These are phyloP conservation scores for Zapus hudsonius DNA, from an alignment of 2,113 vertebrate species.

Conservation along the genomic window DNA sequence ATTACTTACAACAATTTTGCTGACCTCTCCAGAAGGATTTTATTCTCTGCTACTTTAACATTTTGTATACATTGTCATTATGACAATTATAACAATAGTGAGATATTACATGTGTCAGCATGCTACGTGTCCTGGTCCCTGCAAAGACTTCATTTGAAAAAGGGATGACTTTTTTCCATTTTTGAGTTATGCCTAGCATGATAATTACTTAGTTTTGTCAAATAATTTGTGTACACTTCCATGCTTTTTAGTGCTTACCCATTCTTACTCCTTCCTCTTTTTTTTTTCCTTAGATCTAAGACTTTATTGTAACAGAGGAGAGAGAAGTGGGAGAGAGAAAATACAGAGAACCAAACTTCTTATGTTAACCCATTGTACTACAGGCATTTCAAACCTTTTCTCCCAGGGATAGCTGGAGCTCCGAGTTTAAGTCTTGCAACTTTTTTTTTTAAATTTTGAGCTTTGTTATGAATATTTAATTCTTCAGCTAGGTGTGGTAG, in stretches of 20 bases:
- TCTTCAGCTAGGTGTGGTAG: too few species aligned
- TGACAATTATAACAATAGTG: conserved; percentile 22
- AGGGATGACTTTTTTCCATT: conserved; percentile 27
- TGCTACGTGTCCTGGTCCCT: background rate
- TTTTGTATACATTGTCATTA: conserved; percentile 1
- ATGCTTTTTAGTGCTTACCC: background rate
- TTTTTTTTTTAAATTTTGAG: too few species aligned
- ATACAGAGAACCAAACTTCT: too few species aligned
- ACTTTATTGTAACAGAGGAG: too few species aligned
- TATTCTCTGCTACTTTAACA: conserved; percentile 16
- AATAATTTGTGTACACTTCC: conserved; percentile 1
- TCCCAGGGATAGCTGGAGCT: too few species aligned
- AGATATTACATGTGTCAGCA: conserved; percentile 1
- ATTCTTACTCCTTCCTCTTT: background rate
- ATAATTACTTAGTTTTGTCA: conserved; percentile 56
- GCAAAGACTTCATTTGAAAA: background rate
- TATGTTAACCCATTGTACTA: too few species aligned
- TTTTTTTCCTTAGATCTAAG: too few species aligned
- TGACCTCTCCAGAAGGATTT: conserved; percentile 22
- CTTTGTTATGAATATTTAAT: too few species aligned
- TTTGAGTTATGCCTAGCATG: conserved; percentile 19
- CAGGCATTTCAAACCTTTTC: too few species aligned
- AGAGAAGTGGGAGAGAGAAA: too few species aligned
- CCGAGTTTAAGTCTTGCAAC: too few species aligned
- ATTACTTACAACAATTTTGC: conserved; percentile 19